Evolutionary conservation across 2,888 invertebrate genomes (phyloP).

Genomic region (Arge pagana): DNA sequence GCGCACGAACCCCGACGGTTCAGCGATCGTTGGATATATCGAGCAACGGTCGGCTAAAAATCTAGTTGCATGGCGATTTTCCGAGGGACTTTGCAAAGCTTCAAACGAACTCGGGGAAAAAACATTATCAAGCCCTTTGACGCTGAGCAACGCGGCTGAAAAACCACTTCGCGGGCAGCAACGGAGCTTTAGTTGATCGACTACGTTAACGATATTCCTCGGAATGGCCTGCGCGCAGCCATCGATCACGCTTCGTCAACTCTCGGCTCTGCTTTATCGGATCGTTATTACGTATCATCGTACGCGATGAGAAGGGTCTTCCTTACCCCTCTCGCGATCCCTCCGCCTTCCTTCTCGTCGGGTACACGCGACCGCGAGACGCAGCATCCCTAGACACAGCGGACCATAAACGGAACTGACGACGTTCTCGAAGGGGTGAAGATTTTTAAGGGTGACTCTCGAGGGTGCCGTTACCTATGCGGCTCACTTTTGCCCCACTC

Average conservation of each 20-base stretch:
- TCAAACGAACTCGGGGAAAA: no score
- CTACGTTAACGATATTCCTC: slow-evolving; percentile 7
- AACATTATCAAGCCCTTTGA: no score
- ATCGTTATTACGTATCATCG: slow-evolving; percentile 16
- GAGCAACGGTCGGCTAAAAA: no score
- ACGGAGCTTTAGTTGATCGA: slow-evolving; percentile 2
- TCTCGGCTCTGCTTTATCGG: slow-evolving; percentile 17
- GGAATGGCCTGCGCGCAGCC: slow-evolving; percentile 1
- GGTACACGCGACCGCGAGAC: slow-evolving; percentile 3
- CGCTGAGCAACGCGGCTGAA: no score
- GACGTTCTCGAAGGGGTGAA: slow-evolving; percentile 17
- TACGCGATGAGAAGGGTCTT: no score
- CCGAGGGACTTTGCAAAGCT: no score
- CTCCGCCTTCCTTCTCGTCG: neutral
- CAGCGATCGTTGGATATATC: no score
- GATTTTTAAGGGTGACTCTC: slow-evolving; percentile 24
- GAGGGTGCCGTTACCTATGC: slow-evolving; percentile 23
- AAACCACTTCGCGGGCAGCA: no score
- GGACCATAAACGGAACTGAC: no score
- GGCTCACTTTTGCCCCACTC: slow-evolving; percentile 5
- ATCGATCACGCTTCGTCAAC: slow-evolving; percentile 10
- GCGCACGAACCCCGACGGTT: no score
- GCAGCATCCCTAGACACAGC: no score
- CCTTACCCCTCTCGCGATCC: neutral
- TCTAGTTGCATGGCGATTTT: no score